Evolutionary conservation across 2,888 invertebrate genomes (phyloP), one percentile per base, ranked within the genome.

Genomic region (Eumerus sabulonum): DNA sequence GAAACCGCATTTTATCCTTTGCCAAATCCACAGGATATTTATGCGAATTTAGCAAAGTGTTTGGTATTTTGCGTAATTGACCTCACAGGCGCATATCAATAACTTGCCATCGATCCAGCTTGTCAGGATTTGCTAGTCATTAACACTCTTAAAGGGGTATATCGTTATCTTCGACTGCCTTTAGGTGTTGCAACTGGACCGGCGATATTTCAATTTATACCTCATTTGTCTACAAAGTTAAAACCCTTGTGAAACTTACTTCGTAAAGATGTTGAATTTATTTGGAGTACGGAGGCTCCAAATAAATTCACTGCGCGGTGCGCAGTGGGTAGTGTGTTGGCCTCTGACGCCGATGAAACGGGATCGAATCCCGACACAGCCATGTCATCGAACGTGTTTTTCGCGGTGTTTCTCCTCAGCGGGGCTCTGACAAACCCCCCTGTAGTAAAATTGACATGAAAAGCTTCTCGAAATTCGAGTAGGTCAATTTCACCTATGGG

Each of bases 1-100:
- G 40, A 54, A 45, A 76, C 66, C 9, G 36, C 47, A 14, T 50
- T 54, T 48, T 66, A 71, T 50, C 71, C 76, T 12, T 47, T 76
- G 9, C 56, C 56, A 12, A 54, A 47, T 13, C 17, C 19, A 19
- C n/a, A 54, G 48, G 53, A 54, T 13, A 64, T 64, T 53, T 45
- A 27, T 44, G 53, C 64, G 9, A n/a, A 16, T 12, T 17, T 64
- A n/a, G 19, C 53, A 60, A 19, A 38, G 19, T 59, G 47, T 59
- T 47, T 27, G 9, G 27, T 9, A 16, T 59, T 47, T 40, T 60
- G 27, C 27, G 45, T 57, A 17, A 60, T 60, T 38, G 60, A 60
- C 48, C 14, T 60, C 5, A 38, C 48, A 60, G 47, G 18, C 13
- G 45, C 47, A 36, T 59, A 47, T 18, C 47, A 45, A 17, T 36